These are phyloP conservation scores for Pituophis catenifer DNA, from an alignment of 2,113 vertebrate genomes.

Conservation along the genomic window DNA sequence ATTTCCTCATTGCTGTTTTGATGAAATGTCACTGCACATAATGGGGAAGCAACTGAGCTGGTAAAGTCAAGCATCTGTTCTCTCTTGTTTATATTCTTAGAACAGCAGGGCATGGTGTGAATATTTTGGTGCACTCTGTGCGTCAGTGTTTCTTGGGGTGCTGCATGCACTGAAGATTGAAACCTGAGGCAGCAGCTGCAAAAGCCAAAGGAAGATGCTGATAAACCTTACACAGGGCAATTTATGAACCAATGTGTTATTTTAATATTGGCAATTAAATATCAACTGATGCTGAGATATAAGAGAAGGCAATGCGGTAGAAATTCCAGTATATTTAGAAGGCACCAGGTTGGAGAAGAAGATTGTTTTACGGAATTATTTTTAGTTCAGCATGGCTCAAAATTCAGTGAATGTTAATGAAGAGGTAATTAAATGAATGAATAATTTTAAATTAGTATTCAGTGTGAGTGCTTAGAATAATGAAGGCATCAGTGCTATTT, in stretches of 20 bases:
- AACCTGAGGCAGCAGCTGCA: constrained; percentile 38
- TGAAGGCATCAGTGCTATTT: background rate
- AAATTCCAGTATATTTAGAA: background rate
- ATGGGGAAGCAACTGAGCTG: constrained; percentile 59
- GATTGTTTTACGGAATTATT: background rate
- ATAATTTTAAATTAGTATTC: background rate
- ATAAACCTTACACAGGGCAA: constrained; percentile 27
- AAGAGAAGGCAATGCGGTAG: background rate
- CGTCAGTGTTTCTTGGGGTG: constrained; percentile 34
- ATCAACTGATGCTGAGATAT: background rate
- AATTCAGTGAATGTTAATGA: background rate
- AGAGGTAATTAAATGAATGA: background rate
- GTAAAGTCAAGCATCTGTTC: constrained; percentile 60
- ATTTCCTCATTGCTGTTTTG: constrained; percentile 52
- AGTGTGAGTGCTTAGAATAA: background rate
- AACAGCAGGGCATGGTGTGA: constrained; percentile 59
- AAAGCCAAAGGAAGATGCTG: background rate
- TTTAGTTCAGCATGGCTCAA: background rate
- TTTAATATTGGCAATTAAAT: background rate
- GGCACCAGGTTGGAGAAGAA: background rate
- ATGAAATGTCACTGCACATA: constrained; percentile 55
- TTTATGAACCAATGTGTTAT: constrained; percentile 39
- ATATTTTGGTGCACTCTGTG: constrained; percentile 55
- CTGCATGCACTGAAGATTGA: constrained; percentile 50
- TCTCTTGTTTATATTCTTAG: constrained; percentile 65